These are phyloP conservation scores for Fabriciana adippe DNA, from an alignment of 2,888 invertebrate species.

Conservation along the genomic window DNA sequence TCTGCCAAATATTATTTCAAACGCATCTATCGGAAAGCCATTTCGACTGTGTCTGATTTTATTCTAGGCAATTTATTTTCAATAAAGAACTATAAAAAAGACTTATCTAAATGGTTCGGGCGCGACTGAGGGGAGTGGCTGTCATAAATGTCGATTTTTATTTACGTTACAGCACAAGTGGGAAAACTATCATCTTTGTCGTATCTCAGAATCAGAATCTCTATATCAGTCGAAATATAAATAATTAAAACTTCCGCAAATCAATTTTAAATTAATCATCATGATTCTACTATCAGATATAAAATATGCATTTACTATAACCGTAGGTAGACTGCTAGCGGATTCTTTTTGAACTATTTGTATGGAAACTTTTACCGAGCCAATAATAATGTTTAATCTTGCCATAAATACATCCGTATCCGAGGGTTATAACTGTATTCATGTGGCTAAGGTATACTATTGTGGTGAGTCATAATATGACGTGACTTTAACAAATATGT, in stretches of 20 bases:
- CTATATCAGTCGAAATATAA: not conserved
- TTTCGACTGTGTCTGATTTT: conserved; percentile 78
- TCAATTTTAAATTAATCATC: not conserved
- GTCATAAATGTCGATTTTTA: conserved; percentile 76
- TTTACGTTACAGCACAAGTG: conserved; percentile 69
- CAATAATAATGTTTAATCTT: conserved; percentile 20
- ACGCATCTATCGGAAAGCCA: conserved; percentile 81
- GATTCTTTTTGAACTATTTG: not conserved
- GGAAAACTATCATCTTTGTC: conserved; percentile 43
- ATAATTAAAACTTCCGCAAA: conserved; percentile 1
- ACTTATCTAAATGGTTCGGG: conserved; percentile 80
- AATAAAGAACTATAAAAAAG: conserved; percentile 83
- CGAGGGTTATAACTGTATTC: conserved; percentile 20
- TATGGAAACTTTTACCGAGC: not conserved
- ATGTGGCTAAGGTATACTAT: conserved; percentile 15
- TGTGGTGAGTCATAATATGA: conserved; percentile 10
- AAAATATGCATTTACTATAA: not conserved
- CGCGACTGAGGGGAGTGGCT: conserved; percentile 68
- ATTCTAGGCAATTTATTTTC: conserved; percentile 83
- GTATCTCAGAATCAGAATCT: conserved; percentile 8
- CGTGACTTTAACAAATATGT: not conserved
- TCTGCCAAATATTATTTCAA: conserved; percentile 77
- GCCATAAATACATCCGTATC: conserved; percentile 27
- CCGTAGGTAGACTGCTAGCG: not conserved
- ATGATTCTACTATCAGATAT: not conserved